A percentile compares a stretch with the other conserved stretches of the same genome.
Conservation (phyloP, 2,797 vertebrate genomes). For the Sebastes matsubarae region DNA sequence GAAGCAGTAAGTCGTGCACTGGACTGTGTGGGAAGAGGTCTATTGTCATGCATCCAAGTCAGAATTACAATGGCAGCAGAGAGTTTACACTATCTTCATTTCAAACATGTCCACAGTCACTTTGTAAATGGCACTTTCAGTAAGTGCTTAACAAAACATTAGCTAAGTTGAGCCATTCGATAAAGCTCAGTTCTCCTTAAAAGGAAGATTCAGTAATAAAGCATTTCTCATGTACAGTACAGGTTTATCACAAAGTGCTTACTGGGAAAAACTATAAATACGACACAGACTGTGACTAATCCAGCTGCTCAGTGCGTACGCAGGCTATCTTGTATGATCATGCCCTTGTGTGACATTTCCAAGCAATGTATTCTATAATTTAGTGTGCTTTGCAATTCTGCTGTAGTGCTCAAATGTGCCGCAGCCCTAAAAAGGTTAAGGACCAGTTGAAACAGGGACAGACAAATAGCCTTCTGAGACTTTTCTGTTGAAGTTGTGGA, state of each 20-base stretch:
- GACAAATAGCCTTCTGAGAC: neutral
- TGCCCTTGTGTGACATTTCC: slow-evolving; percentile 13
- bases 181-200: neutral
- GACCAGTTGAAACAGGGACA: neutral
- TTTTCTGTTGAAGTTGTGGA: neutral
- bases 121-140: slow-evolving; percentile 4
- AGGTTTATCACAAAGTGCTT: neutral
- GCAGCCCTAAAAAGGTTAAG: slow-evolving; percentile 2
- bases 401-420: neutral
- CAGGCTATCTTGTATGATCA: neutral
- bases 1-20: neutral
- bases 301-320: neutral
- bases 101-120: slow-evolving; percentile 16
- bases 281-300: neutral
- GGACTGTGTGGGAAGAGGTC: neutral
- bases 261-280: neutral
- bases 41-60: slow-evolving; percentile 14
- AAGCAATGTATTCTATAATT: slow-evolving; percentile 5
- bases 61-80: neutral
- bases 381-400: slow-evolving; percentile 3
- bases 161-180: neutral
- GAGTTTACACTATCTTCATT: neutral
- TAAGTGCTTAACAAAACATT: neutral
- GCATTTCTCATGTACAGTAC: neutral
- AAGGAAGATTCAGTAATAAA: neutral